A percentile compares a stretch with the other conserved stretches of the same genome.
Evolutionary conservation across 1,140 invertebrate species (phyloP).

Genomic region (Brachionus calyciflorus): DNA sequence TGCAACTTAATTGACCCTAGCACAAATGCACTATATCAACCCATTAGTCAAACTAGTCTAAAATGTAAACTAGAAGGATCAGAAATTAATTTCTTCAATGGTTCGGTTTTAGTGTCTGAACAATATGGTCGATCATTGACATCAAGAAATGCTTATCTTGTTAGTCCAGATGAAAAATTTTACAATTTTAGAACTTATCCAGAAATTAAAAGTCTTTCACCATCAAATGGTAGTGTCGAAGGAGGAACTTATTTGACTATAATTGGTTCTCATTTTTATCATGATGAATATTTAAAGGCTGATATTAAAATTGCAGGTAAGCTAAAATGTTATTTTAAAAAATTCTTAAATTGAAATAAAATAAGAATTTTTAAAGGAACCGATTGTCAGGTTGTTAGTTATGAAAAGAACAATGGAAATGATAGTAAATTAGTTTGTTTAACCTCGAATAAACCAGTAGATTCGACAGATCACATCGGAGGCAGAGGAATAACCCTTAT

Average conservation of each 20-base stretch:
- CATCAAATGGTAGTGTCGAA: slow-evolving; percentile 49
- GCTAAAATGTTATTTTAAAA: too few relatives aligned
- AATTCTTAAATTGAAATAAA: background rate
- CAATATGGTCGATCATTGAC: slow-evolving; percentile 25
- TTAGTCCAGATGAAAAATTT: slow-evolving; percentile 27
- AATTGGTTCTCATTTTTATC: slow-evolving; percentile 51
- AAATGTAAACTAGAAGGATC: background rate
- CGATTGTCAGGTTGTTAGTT: background rate
- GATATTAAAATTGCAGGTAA: background rate
- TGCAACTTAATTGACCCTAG: slow-evolving; percentile 11
- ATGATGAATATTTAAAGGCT: slow-evolving; percentile 46
- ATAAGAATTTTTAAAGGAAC: background rate
- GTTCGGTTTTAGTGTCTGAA: background rate
- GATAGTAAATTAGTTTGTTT: background rate
- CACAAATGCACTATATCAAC: background rate
- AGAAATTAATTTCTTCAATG: slow-evolving; percentile 30
- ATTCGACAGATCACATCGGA: background rate
- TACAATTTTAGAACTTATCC: slow-evolving; percentile 45
- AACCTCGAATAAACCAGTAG: background rate
- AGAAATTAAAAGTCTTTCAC: slow-evolving; percentile 50
- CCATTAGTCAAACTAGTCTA: background rate
- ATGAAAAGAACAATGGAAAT: background rate
- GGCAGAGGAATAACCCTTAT: background rate
- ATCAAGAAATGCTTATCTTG: background rate
- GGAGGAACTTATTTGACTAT: slow-evolving; percentile 51